A percentile compares a stretch with the other conserved stretches of the same genome.
phyloP scores from a whole-genome alignment of 2,888 invertebrate species.

The Cantharis flavilabris region DNA sequence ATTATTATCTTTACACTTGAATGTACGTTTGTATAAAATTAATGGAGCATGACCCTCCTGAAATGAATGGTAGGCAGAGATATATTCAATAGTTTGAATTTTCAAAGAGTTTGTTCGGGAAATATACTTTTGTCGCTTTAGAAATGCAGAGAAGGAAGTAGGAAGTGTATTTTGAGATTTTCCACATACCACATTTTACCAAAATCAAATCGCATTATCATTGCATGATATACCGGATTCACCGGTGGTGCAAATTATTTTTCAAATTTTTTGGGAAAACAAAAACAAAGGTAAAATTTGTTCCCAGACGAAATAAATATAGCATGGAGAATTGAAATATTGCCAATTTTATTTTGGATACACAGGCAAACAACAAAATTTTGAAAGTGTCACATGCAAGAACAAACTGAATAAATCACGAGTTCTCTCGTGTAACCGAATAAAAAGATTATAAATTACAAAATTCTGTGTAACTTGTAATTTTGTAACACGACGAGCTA shows the following conservation, averaged over 20 bases:
- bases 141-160: background rate
- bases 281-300: background rate
- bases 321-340: background rate
- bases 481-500: background rate
- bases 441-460: background rate
- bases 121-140: background rate
- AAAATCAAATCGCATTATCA: background rate
- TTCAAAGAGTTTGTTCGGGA: background rate
- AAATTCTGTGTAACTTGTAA: background rate
- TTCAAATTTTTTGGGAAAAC: background rate
- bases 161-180: background rate
- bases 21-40: background rate
- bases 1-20: background rate
- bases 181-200: too few species aligned
- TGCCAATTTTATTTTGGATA: constrained; percentile 1
- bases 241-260: too few species aligned
- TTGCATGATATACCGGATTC: background rate
- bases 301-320: background rate
- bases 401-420: constrained; percentile 1
- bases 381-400: background rate
- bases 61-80: background rate
- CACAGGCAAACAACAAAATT: background rate
- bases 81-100: background rate
- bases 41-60: background rate
- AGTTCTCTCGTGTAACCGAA: background rate